Conservation (phyloP, 2,113 vertebrate species). For the Martes martes region DNA sequence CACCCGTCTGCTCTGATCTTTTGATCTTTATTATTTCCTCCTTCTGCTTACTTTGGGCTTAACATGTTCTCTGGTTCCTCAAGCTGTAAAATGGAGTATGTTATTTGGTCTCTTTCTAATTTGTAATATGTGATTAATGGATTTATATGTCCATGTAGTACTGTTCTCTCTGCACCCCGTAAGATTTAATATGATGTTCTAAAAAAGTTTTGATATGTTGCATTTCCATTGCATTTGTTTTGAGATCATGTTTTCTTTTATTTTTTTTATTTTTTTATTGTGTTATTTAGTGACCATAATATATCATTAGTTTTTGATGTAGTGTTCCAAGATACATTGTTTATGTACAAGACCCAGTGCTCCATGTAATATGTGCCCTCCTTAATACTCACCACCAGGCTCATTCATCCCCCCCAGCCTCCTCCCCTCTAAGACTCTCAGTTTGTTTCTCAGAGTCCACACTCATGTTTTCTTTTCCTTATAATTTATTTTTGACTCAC, state of each 20-base stretch:
- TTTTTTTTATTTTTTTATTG: background rate
- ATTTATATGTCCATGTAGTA: background rate
- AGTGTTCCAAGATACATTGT: too few relatives aligned
- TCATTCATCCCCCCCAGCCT: too few relatives aligned
- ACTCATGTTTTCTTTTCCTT: background rate
- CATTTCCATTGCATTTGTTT: background rate
- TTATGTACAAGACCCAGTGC: too few relatives aligned
- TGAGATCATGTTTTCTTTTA: background rate
- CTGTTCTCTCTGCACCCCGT: background rate
- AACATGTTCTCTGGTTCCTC: background rate
- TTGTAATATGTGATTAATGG: background rate
- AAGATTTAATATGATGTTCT: background rate
- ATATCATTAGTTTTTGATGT: too few relatives aligned
- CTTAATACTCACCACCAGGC: too few relatives aligned
- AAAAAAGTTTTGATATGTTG: background rate
- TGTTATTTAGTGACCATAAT: too few relatives aligned
- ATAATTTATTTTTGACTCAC: background rate
- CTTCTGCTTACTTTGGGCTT: background rate
- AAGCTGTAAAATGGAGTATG: background rate
- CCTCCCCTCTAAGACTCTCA: too few relatives aligned
- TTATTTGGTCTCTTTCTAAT: background rate
- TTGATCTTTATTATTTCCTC: background rate
- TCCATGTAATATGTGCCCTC: too few relatives aligned
- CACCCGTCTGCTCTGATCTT: background rate
- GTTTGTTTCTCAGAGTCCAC: too few relatives aligned